Conservation (phyloP, 2,888 invertebrate genomes). For the Galeruca laticollis region DNA sequence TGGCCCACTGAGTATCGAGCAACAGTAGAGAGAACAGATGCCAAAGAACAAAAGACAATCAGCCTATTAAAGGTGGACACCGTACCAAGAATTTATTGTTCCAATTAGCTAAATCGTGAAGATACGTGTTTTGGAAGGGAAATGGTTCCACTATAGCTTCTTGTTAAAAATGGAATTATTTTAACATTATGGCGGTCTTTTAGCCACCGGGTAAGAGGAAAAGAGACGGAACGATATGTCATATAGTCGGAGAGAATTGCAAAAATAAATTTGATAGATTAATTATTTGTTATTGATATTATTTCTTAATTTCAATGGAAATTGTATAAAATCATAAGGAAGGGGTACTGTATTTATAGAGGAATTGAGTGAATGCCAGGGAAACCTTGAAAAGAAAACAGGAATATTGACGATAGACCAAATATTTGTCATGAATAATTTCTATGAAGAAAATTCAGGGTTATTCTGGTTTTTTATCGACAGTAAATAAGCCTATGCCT, state of each 20-base stretch:
- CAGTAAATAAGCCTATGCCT: no score
- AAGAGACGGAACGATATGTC: conserved; percentile 4
- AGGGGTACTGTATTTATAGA: no score
- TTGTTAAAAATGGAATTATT: conserved; percentile 48
- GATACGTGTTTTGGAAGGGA: conserved; percentile 68
- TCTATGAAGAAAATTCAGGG: no score
- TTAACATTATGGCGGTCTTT: conserved; percentile 41
- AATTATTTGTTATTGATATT: neutral
- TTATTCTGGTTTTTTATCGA: no score
- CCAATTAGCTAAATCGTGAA: conserved; percentile 70
- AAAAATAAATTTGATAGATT: no score
- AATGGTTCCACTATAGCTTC: conserved; percentile 62
- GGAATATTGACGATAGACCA: no score
- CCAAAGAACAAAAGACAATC: conserved; percentile 67
- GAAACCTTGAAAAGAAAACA: no score
- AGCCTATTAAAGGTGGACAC: conserved; percentile 68
- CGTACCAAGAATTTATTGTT: conserved; percentile 70
- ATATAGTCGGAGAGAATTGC: conserved; percentile 22
- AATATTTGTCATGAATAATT: no score
- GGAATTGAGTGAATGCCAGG: no score
- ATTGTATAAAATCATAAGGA: no score
- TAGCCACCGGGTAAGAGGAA: conserved; percentile 18
- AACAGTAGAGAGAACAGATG: conserved; percentile 61
- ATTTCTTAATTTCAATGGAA: no score
- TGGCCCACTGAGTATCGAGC: conserved; percentile 58